These are phyloP conservation scores for Pocillopora grandis DNA, from an alignment of 92 coral and sea anemone species.

Conservation along the genomic window DNA sequence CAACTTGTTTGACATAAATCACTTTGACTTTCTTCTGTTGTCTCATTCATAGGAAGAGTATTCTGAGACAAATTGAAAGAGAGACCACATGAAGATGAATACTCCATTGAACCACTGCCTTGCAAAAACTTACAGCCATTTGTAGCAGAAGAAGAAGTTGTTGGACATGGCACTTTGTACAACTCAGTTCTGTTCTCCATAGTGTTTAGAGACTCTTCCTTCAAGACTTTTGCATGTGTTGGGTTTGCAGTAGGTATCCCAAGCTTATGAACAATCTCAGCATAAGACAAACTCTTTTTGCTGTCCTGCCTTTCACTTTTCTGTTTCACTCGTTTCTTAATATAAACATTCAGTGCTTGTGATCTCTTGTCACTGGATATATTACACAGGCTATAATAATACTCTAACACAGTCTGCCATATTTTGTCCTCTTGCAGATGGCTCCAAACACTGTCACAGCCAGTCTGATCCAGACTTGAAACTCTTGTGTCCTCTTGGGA, in stretches of 20 bases:
- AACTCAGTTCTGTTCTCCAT: background rate
- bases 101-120: background rate
- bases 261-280: conserved; percentile 68
- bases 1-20: background rate
- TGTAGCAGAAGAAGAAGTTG: background rate
- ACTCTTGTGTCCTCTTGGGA: conserved; percentile 4
- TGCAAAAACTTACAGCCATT: background rate
- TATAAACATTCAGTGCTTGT: conserved; percentile 68
- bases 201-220: background rate
- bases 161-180: background rate
- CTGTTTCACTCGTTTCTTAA: conserved; percentile 51
- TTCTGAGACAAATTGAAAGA: background rate
- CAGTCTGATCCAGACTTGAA: background rate
- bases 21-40: background rate
- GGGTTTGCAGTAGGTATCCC: conserved; percentile 34
- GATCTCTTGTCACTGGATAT: conserved; percentile 44
- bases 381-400: conserved; percentile 86
- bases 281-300: conserved; percentile 70
- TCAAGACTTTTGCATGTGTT: background rate
- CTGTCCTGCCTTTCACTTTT: conserved; percentile 25
- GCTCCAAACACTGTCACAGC: conserved; percentile 64
- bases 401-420: conserved; percentile 92
- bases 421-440: conserved; percentile 70
- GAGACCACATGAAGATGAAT: background rate
- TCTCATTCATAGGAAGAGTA: background rate